Conservation (phyloP, 1,140 invertebrate genomes). For the Telenomus remus region DNA sequence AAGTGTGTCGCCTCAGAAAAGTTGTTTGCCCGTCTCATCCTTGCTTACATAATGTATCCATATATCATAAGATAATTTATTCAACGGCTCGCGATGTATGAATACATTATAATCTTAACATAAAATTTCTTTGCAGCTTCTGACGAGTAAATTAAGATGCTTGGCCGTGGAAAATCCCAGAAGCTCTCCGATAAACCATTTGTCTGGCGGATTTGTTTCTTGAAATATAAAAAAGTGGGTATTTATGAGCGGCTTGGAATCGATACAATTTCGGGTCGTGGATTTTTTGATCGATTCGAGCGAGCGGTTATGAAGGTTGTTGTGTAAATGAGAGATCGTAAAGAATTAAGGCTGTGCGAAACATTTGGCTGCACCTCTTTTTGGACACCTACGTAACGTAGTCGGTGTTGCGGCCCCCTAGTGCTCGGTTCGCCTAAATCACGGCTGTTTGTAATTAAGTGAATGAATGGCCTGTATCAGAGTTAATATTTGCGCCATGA, state of each 20-base stretch:
- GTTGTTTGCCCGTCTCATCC: slow-evolving; percentile 18
- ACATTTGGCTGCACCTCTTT: slow-evolving; percentile 64
- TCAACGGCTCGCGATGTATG: slow-evolving; percentile 42
- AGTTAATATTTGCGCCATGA: slow-evolving; percentile 77
- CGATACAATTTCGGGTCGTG: not conserved
- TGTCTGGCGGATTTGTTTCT: not conserved
- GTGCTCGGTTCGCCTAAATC: slow-evolving; percentile 73
- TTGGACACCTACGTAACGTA: slow-evolving; percentile 68
- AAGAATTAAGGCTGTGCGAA: slow-evolving; percentile 67
- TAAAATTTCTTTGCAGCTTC: slow-evolving; percentile 44
- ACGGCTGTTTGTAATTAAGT: slow-evolving; percentile 77
- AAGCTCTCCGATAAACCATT: slow-evolving; percentile 6
- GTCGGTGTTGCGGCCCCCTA: slow-evolving; percentile 68
- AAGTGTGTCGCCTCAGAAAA: slow-evolving; percentile 28
- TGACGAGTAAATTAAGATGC: slow-evolving; percentile 54
- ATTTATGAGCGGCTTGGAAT: no score
- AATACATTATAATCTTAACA: slow-evolving; percentile 54
- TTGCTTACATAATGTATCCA: slow-evolving; percentile 49
- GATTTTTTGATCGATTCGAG: slow-evolving; percentile 59
- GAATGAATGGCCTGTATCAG: slow-evolving; percentile 77
- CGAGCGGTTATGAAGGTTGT: slow-evolving; percentile 64
- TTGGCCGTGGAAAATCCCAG: slow-evolving; percentile 42
- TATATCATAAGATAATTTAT: slow-evolving; percentile 43
- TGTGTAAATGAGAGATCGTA: slow-evolving; percentile 73
- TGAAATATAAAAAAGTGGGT: no score